Evolutionary conservation across 2,113 vertebrate species (phyloP).

Genomic region (Pelecanoides urinatrix): DNA sequence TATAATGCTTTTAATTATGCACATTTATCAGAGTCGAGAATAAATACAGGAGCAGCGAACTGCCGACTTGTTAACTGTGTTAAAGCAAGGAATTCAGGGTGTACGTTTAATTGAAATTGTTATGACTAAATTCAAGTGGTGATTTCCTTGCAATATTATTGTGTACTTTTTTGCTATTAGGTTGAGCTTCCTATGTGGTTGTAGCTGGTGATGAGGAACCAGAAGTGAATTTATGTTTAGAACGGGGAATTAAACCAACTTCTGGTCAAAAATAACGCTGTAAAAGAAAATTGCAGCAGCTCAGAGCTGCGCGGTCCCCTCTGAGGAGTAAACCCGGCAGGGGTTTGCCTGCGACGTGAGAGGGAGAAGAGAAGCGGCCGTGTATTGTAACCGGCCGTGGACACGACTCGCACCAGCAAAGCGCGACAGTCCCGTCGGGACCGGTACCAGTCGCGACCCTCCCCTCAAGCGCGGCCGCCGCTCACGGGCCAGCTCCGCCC

Average conservation of each 20-base stretch:
- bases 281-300: accelerated
- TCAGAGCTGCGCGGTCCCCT: accelerated
- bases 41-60: not conserved
- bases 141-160: not conserved
- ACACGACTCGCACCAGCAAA: no score
- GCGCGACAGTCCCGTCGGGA: no score
- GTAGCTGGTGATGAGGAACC: not conserved
- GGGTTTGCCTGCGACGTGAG: no score
- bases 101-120: accelerated
- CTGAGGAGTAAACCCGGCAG: not conserved
- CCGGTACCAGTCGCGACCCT: no score
- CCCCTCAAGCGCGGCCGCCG: not conserved
- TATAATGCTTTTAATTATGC: not conserved
- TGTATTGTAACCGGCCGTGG: accelerated
- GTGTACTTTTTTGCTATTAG: not conserved
- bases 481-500: no score
- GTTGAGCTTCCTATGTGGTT: not conserved
- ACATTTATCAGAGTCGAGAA: not conserved
- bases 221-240: not conserved
- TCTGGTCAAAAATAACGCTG: accelerated
- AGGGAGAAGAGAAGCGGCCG: no score
- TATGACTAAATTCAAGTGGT: accelerated
- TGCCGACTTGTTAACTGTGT: not conserved
- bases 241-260: not conserved
- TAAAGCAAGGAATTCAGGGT: not conserved